phyloP scores from a whole-genome alignment of 2,888 invertebrate species.

The Pollenia amentaria region DNA sequence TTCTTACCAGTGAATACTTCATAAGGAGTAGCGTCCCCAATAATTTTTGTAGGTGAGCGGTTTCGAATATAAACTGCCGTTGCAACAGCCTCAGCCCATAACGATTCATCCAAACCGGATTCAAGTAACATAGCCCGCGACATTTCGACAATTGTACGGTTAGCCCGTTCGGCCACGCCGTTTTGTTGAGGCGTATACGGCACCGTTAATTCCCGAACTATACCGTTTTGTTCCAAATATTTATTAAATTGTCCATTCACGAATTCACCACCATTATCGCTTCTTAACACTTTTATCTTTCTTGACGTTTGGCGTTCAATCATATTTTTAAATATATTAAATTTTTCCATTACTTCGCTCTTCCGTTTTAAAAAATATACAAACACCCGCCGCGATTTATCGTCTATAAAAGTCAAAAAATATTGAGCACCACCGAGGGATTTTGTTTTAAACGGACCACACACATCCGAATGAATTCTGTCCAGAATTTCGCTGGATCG shows the following conservation, averaged over 20 bases:
- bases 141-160: no score
- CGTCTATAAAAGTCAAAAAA: slow-evolving; percentile 59
- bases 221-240: neutral
- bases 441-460: slow-evolving; percentile 31
- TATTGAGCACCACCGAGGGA: slow-evolving; percentile 40
- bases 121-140: no score
- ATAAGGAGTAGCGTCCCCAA: slow-evolving; percentile 1
- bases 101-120: no score
- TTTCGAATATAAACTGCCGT: neutral
- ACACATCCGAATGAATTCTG: slow-evolving; percentile 22
- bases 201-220: neutral
- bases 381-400: slow-evolving; percentile 43
- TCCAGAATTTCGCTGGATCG: slow-evolving; percentile 44
- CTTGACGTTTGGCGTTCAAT: slow-evolving; percentile 43
- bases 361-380: slow-evolving; percentile 58
- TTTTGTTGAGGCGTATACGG: neutral
- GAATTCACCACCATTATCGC: no score
- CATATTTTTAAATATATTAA: slow-evolving; percentile 32
- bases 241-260: neutral
- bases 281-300: neutral
- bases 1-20: neutral
- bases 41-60: neutral
- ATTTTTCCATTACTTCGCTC: slow-evolving; percentile 46
- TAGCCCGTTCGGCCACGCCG: no score
- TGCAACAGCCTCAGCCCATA: neutral